These are phyloP conservation scores for Atrichornis clamosus DNA, from an alignment of 2,113 vertebrate species.

Conservation along the genomic window DNA sequence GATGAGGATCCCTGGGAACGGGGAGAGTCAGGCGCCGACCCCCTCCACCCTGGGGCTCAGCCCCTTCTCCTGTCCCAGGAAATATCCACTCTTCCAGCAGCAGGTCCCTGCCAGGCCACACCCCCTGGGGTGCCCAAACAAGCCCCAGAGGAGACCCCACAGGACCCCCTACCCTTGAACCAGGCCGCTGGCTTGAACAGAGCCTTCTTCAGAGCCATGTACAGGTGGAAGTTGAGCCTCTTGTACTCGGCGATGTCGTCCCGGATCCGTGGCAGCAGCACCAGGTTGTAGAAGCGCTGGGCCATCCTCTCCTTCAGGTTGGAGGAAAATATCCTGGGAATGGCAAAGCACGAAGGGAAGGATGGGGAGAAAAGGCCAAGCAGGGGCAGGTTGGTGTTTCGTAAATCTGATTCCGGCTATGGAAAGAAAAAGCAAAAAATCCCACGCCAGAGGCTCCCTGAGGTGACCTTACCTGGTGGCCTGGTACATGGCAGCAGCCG, in stretches of 20 bases:
- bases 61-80: neutral
- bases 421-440: neutral
- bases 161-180: conserved; percentile 89
- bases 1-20: conserved; percentile 83
- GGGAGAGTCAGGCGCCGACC: fast-evolving
- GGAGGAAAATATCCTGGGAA: conserved; percentile 90
- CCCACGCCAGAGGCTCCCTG: fast-evolving
- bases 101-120: fast-evolving
- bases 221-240: conserved; percentile 94
- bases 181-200: conserved; percentile 96
- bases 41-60: fast-evolving
- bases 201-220: conserved; percentile 93
- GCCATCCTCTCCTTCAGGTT: conserved; percentile 97
- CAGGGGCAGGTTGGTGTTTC: fast-evolving
- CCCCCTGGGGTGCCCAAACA: neutral
- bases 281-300: conserved; percentile 94
- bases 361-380: neutral
- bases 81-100: neutral
- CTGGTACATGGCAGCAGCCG: conserved; percentile 95
- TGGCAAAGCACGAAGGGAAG: neutral
- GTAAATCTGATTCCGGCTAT: neutral
- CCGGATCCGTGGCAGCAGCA: conserved; percentile 87
- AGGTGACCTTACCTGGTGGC: conserved; percentile 83
- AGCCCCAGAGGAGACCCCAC: neutral
- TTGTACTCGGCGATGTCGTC: conserved; percentile 96